Conservation (phyloP, 2,888 invertebrate genomes). For the Lithophane ornitopus region DNA sequence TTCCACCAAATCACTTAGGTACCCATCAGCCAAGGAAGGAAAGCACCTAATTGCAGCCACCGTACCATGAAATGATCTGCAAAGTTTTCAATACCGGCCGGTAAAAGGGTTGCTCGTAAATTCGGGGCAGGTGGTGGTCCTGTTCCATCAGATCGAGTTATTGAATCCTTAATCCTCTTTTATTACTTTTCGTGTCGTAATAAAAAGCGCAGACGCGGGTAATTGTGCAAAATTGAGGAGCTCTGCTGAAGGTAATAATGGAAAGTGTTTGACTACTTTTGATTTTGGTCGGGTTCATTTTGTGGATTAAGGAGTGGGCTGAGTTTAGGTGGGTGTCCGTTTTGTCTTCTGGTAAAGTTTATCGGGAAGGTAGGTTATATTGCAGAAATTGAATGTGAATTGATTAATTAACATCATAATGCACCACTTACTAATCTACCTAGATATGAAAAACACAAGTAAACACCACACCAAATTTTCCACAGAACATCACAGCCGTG, state of each 20-base stretch:
- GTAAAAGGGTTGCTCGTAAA: conserved; percentile 80
- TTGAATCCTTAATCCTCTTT: conserved; percentile 84
- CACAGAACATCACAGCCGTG: too few relatives aligned
- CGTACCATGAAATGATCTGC: conserved; percentile 68
- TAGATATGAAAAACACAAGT: not conserved
- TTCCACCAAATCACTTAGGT: not conserved
- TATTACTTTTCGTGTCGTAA: conserved; percentile 78
- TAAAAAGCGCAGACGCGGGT: conserved; percentile 72
- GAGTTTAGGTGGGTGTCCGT: not conserved
- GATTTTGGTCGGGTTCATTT: conserved; percentile 56
- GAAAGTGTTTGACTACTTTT: conserved; percentile 46
- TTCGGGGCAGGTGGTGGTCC: conserved; percentile 72
- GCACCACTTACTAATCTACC: too few relatives aligned
- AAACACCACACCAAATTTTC: not conserved
- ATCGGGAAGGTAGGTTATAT: not conserved
- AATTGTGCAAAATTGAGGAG: conserved; percentile 72
- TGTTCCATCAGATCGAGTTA: conserved; percentile 83
- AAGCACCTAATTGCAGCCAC: conserved; percentile 56
- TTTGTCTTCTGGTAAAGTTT: not conserved
- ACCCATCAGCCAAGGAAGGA: conserved; percentile 13
- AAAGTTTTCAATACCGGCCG: conserved; percentile 62
- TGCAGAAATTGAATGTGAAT: too few relatives aligned
- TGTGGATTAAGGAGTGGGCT: conserved; percentile 36
- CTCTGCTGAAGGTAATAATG: conserved; percentile 40
- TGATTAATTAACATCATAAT: too few relatives aligned